Evolutionary conservation across 1,140 invertebrate species (phyloP).

Genomic region (Euborellia annulipes): DNA sequence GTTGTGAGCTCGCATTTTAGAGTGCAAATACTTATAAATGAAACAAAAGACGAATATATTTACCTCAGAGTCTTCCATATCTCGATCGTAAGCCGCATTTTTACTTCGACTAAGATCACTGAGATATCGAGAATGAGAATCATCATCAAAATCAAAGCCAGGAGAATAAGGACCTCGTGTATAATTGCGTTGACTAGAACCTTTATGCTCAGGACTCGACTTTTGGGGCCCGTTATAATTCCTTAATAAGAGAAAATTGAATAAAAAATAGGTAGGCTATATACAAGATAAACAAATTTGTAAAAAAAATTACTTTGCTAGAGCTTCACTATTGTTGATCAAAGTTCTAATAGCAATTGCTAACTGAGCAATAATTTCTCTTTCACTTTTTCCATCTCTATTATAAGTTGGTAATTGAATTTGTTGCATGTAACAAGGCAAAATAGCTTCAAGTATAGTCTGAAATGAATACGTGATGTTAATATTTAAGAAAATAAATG

Average conservation of each 20-base stretch:
- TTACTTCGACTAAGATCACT: slow-evolving; percentile 48
- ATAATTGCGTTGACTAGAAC: slow-evolving; percentile 65
- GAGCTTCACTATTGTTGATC: slow-evolving; percentile 87
- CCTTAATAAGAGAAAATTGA: no score
- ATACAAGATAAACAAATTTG: slow-evolving; percentile 6
- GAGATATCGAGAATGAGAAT: slow-evolving; percentile 71
- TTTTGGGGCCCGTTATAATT: slow-evolving; percentile 84
- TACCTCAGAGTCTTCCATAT: slow-evolving; percentile 65
- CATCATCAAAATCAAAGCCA: slow-evolving; percentile 75
- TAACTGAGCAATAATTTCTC: slow-evolving; percentile 88
- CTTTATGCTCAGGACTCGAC: slow-evolving; percentile 71
- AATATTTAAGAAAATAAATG: no score
- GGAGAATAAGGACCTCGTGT: slow-evolving; percentile 59
- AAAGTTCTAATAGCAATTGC: slow-evolving; percentile 90
- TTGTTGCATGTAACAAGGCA: slow-evolving; percentile 88
- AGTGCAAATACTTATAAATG: not conserved
- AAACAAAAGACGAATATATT: not conserved
- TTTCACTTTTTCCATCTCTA: slow-evolving; percentile 74
- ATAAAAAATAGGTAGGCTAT: no score
- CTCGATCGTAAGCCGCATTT: slow-evolving; percentile 39
- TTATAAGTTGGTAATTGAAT: slow-evolving; percentile 78
- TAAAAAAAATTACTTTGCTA: slow-evolving; percentile 62
- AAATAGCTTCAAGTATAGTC: slow-evolving; percentile 89
- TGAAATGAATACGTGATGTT: no score
- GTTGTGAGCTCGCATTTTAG: no score